Conservation (phyloP, 2,797 vertebrate genomes). For the Rhabdophis nuchalis region DNA sequence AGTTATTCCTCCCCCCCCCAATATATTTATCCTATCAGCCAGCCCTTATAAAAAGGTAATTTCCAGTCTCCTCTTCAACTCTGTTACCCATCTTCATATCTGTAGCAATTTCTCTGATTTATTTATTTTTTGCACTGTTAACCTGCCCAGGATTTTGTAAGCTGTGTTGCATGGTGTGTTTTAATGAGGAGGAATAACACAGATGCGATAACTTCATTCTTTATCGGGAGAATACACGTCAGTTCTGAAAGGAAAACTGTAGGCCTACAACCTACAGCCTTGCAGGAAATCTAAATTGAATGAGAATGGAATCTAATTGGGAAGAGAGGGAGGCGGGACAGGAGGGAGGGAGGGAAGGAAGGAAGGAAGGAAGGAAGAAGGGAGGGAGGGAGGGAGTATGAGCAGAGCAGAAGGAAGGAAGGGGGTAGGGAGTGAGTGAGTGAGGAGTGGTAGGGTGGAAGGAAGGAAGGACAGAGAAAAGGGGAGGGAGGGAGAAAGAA, state of each 20-base stretch:
- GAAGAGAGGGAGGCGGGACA: background rate
- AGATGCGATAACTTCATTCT: background rate
- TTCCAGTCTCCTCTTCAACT: background rate
- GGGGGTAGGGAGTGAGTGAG: background rate
- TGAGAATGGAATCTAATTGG: too few relatives aligned
- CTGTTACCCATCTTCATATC: background rate
- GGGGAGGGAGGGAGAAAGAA: too few relatives aligned
- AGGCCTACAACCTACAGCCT: background rate
- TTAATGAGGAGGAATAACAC: background rate
- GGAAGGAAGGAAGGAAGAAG: too few relatives aligned
- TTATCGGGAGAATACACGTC: background rate
- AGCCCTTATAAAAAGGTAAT: background rate
- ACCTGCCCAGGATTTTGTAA: background rate
- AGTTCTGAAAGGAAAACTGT: background rate
- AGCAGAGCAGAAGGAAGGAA: too few relatives aligned
- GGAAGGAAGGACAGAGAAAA: too few relatives aligned
- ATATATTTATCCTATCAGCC: background rate
- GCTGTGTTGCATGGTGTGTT: background rate
- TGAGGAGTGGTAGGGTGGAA: too few relatives aligned
- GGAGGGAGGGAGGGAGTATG: too few relatives aligned
- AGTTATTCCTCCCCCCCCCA: background rate
- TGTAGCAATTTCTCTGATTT: background rate
- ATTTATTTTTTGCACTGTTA: background rate
- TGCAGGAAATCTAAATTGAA: background rate
- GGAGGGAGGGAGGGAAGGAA: too few relatives aligned